phyloP scores from a whole-genome alignment of 2,888 invertebrate genomes.

The Gortyna flavago region DNA sequence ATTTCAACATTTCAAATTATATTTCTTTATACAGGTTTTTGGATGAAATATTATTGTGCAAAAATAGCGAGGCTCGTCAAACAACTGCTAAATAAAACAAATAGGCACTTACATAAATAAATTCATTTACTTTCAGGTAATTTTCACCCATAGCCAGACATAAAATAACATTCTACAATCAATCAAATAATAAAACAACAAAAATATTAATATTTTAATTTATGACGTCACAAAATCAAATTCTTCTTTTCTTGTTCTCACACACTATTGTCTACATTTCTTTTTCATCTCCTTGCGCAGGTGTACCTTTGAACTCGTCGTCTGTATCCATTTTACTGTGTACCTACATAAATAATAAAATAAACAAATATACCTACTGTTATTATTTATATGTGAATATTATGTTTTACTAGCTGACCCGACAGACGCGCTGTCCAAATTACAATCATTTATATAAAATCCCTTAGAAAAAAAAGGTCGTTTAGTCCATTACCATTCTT shows the following conservation, averaged over 20 bases:
- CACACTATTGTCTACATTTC: no score
- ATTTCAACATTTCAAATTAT: not conserved
- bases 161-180: not conserved
- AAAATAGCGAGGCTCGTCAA: not conserved
- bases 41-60: not conserved
- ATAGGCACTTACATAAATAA: no score
- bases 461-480: not conserved
- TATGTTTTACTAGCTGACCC: no score
- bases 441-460: not conserved
- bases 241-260: no score
- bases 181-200: not conserved
- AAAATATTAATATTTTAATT: not conserved
- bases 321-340: no score
- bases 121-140: not conserved
- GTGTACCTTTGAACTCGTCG: no score
- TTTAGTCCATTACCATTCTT: not conserved
- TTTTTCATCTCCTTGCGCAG: no score
- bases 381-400: not conserved
- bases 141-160: not conserved
- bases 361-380: not conserved
- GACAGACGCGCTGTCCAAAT: not conserved
- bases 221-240: no score
- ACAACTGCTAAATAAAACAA: not conserved
- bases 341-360: not conserved
- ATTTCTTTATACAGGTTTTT: no score